These are phyloP conservation scores for Embidobia sp. DNA, from an alignment of 2,888 invertebrate genomes.

Conservation along the genomic window DNA sequence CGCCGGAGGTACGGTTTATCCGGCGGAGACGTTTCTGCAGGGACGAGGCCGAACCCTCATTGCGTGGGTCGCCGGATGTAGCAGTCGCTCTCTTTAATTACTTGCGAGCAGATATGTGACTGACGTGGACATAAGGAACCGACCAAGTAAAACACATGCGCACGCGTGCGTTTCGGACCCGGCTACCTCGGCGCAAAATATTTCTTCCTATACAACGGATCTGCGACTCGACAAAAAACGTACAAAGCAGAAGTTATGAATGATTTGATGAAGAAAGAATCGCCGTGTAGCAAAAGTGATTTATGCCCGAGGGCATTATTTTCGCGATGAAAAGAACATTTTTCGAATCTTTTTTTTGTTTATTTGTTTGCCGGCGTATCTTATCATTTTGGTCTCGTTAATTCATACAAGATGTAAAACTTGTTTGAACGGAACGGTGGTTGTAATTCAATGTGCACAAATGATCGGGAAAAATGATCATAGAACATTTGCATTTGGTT, in stretches of 20 bases:
- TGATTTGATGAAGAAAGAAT: constrained; percentile 54
- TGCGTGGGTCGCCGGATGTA: constrained; percentile 82
- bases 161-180: constrained; percentile 67
- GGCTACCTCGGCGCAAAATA: constrained; percentile 53
- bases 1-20: constrained; percentile 57
- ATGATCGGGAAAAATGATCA: no score
- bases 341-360: constrained; percentile 10
- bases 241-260: constrained; percentile 48
- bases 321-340: constrained; percentile 39
- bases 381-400: constrained; percentile 26
- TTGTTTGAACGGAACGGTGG: not conserved
- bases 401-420: constrained; percentile 5
- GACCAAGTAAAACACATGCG: constrained; percentile 71
- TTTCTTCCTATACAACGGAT: constrained; percentile 54
- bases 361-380: constrained; percentile 13
- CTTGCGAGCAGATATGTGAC: constrained; percentile 72
- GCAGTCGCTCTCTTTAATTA: constrained; percentile 81
- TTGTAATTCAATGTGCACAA: no score
- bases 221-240: constrained; percentile 37
- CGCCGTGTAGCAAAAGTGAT: constrained; percentile 46
- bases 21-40: constrained; percentile 65
- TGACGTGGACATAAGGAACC: constrained; percentile 72
- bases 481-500: no score
- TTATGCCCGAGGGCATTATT: constrained; percentile 44
- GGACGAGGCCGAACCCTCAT: constrained; percentile 77